These are phyloP conservation scores for Drosophila bunnanda DNA, from an alignment of 2,888 invertebrate species.

Conservation along the genomic window DNA sequence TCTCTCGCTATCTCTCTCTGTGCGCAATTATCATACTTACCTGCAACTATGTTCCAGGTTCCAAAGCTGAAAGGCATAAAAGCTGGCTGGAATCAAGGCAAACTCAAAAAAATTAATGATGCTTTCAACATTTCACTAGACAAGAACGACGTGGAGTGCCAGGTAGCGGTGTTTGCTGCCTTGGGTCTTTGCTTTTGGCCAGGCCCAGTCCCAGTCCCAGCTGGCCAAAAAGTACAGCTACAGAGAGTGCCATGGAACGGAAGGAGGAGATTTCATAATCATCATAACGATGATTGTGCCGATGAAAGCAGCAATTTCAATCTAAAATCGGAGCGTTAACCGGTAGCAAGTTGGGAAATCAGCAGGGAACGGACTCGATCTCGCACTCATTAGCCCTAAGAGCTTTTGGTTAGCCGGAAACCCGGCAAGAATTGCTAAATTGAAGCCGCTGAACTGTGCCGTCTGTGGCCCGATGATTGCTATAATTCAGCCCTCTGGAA, in stretches of 20 bases:
- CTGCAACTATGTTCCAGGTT: slow-evolving; percentile 58
- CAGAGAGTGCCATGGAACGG: slow-evolving; percentile 56
- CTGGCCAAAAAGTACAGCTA: slow-evolving; percentile 68
- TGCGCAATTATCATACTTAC: slow-evolving; percentile 73
- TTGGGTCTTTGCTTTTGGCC: slow-evolving; percentile 35
- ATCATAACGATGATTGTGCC: slow-evolving; percentile 39
- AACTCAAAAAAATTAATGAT: slow-evolving; percentile 64
- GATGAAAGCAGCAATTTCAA: slow-evolving; percentile 63
- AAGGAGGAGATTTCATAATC: slow-evolving; percentile 72
- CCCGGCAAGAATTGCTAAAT: slow-evolving; percentile 25
- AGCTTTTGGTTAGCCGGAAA: slow-evolving; percentile 35
- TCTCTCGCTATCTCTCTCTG: slow-evolving; percentile 38
- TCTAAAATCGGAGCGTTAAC: slow-evolving; percentile 62
- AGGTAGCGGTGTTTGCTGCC: slow-evolving; percentile 56
- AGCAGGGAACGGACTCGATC: slow-evolving; percentile 26
- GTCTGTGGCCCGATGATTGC: slow-evolving; percentile 18
- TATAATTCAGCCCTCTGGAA: slow-evolving; percentile 35
- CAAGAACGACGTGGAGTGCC: slow-evolving; percentile 48
- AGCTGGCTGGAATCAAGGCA: slow-evolving; percentile 60
- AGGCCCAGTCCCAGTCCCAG: slow-evolving; percentile 16
- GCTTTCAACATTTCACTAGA: slow-evolving; percentile 78
- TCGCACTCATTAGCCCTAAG: slow-evolving; percentile 39
- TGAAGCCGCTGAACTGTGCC: slow-evolving; percentile 3
- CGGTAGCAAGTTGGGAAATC: slow-evolving; percentile 38
- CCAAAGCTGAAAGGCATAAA: slow-evolving; percentile 42